These are phyloP conservation scores for Delphinus delphis DNA, from an alignment of 2,113 vertebrate species.

Conservation along the genomic window DNA sequence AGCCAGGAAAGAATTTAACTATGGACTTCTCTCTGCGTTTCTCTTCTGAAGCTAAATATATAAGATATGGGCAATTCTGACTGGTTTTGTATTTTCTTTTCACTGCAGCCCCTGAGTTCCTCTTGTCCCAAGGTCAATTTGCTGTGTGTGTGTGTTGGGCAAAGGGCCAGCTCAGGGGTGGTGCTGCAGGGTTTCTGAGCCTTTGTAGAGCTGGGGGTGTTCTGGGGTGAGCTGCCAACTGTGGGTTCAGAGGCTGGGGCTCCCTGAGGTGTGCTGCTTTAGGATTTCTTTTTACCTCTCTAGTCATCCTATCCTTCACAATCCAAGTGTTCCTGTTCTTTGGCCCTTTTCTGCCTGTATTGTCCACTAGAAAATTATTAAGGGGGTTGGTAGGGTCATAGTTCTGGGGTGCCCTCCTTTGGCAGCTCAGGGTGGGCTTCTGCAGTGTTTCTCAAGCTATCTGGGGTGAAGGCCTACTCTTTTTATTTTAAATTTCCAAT, in stretches of 20 bases:
- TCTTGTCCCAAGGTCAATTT: background rate
- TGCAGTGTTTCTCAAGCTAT: background rate
- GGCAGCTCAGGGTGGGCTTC: background rate
- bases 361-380: background rate
- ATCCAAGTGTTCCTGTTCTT: background rate
- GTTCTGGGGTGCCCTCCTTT: background rate
- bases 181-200: accelerated
- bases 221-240: too few relatives aligned
- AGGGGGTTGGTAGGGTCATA: accelerated
- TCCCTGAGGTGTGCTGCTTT: background rate
- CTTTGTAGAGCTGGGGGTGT: background rate
- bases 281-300: background rate
- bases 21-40: background rate
- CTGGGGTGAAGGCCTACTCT: background rate
- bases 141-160: background rate
- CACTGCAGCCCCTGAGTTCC: background rate
- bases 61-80: background rate
- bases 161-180: too few relatives aligned
- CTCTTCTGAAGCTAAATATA: background rate
- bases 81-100: background rate
- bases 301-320: background rate
- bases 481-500: background rate
- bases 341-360: background rate
- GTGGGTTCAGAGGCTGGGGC: background rate
- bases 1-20: background rate